Conservation (phyloP, 2,797 vertebrate species). For the Fundulus diaphanus region DNA sequence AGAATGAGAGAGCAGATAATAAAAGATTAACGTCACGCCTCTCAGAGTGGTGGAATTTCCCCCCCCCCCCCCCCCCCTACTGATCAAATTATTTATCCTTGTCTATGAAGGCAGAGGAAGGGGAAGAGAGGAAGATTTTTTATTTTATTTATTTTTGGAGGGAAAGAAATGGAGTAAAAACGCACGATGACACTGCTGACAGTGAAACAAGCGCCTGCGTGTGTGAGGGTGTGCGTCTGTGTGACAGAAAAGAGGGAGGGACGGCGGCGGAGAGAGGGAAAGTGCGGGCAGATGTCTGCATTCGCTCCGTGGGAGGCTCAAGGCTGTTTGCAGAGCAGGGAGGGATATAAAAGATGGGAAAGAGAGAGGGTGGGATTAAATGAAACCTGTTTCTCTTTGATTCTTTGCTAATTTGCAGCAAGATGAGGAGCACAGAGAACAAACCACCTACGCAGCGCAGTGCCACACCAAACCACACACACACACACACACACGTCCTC, state of each 20-base stretch:
- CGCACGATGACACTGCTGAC: slow-evolving; percentile 67
- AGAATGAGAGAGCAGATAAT: slow-evolving; percentile 79
- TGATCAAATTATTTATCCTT: slow-evolving; percentile 79
- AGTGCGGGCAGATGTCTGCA: slow-evolving; percentile 73
- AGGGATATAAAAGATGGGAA: slow-evolving; percentile 51
- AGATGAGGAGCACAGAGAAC: slow-evolving; percentile 72
- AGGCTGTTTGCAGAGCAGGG: slow-evolving; percentile 72
- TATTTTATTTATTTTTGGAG: background rate
- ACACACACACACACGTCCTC: background rate
- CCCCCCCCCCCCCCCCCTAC: slow-evolving; percentile 73
- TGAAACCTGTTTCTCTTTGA: slow-evolving; percentile 77
- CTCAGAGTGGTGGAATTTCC: slow-evolving; percentile 77
- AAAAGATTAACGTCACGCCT: slow-evolving; percentile 80
- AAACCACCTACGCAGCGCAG: slow-evolving; percentile 71
- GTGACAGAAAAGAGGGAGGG: slow-evolving; percentile 38
- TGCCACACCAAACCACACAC: slow-evolving; percentile 53
- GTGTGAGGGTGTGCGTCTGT: slow-evolving; percentile 31
- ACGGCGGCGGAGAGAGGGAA: slow-evolving; percentile 40
- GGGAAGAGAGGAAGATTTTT: slow-evolving; percentile 36
- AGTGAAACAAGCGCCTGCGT: slow-evolving; percentile 67
- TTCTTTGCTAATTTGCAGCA: slow-evolving; percentile 75
- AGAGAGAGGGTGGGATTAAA: slow-evolving; percentile 63
- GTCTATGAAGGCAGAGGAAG: slow-evolving; percentile 64
- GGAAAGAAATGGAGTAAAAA: slow-evolving; percentile 52
- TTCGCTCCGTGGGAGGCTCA: slow-evolving; percentile 76